phyloP scores from a whole-genome alignment of 2,888 invertebrate genomes.

The Fragum fragum region DNA sequence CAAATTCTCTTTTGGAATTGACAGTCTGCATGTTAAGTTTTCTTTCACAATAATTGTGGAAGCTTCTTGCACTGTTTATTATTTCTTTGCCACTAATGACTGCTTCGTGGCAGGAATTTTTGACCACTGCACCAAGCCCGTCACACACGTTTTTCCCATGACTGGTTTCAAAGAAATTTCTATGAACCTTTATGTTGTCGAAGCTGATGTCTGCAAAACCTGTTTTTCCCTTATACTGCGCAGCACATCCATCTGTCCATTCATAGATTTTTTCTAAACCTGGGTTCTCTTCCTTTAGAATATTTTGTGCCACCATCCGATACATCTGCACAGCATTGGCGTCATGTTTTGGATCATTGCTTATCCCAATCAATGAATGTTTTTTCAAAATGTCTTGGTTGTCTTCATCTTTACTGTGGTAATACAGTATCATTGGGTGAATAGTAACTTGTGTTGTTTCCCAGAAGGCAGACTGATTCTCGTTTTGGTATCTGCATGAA shows the following conservation, averaged over 20 bases:
- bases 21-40: no score
- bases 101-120: conserved; percentile 58
- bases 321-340: conserved; percentile 39
- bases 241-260: conserved; percentile 62
- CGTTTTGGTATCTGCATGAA: conserved; percentile 50
- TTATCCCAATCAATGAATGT: conserved; percentile 56
- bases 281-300: conserved; percentile 37
- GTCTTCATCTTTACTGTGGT: conserved; percentile 32
- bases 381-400: conserved; percentile 30
- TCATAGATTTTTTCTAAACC: conserved; percentile 35
- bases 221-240: conserved; percentile 57
- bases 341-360: conserved; percentile 60
- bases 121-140: conserved; percentile 65
- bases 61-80: conserved; percentile 55
- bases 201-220: conserved; percentile 63
- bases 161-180: conserved; percentile 58
- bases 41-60: conserved; percentile 10
- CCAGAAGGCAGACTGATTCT: conserved; percentile 58
- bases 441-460: conserved; percentile 49
- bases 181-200: neutral
- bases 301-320: no score
- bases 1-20: no score
- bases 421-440: conserved; percentile 45
- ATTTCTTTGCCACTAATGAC: conserved; percentile 56
- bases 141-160: conserved; percentile 67